Evolutionary conservation across 2,888 invertebrate genomes (phyloP).

Genomic region (Hirtodrosophila duncani): DNA sequence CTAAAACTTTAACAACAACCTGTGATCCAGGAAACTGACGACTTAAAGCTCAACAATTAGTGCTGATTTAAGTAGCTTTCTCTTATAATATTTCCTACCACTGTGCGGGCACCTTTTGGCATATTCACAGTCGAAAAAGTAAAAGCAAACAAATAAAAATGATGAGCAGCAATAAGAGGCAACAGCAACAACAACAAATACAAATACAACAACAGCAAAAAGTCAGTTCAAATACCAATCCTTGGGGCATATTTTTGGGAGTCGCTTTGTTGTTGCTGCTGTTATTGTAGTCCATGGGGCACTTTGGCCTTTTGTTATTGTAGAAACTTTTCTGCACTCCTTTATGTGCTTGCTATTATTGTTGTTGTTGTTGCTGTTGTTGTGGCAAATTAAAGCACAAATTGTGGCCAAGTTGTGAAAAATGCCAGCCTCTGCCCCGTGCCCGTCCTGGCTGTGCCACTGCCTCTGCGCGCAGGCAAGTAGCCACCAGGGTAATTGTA

Average conservation of each 20-base stretch:
- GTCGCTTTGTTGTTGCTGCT: background rate
- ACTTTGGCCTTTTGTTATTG: slow-evolving; percentile 53
- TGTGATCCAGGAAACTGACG: too few relatives aligned
- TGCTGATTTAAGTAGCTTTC: too few relatives aligned
- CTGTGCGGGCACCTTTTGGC: slow-evolving; percentile 56
- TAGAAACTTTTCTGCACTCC: slow-evolving; percentile 60
- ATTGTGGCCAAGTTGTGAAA: slow-evolving; percentile 72
- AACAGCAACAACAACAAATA: too few relatives aligned
- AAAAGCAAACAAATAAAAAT: slow-evolving; percentile 71
- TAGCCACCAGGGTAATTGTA: slow-evolving; percentile 69
- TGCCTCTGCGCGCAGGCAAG: slow-evolving; percentile 38
- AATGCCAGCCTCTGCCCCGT: slow-evolving; percentile 29
- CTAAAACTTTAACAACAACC: too few relatives aligned
- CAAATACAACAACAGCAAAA: slow-evolving; percentile 11
- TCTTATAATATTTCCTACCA: too few relatives aligned
- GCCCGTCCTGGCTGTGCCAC: background rate
- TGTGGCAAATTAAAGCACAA: slow-evolving; percentile 70
- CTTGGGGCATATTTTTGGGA: slow-evolving; percentile 57
- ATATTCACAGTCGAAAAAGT: too few relatives aligned
- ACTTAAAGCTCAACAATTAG: too few relatives aligned
- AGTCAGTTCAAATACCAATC: slow-evolving; percentile 35
- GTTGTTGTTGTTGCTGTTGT: slow-evolving; percentile 28
- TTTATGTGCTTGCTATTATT: slow-evolving; percentile 20
- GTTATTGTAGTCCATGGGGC: slow-evolving; percentile 1
- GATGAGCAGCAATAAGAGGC: slow-evolving; percentile 66